A percentile compares a stretch with the other conserved stretches of the same genome.
Conservation (phyloP, 2,113 vertebrate species). For the Alligator sinensis region DNA sequence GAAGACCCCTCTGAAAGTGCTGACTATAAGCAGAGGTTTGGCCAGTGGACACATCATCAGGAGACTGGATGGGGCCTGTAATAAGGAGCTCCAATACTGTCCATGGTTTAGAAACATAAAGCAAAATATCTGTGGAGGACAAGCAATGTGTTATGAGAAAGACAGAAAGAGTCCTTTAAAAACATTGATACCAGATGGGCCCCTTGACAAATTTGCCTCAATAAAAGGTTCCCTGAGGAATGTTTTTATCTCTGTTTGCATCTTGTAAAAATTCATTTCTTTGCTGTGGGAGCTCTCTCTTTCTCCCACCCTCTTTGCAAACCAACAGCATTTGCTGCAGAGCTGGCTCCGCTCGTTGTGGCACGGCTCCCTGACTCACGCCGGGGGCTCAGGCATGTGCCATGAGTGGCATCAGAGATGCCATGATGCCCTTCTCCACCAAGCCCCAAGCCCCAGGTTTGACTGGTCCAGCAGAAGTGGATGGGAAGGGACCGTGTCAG, state of each 20-base stretch:
- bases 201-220: neutral
- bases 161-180: neutral
- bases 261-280: neutral
- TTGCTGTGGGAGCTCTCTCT: neutral
- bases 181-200: neutral
- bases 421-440: neutral
- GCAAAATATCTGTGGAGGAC: neutral
- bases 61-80: neutral
- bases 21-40: slow-evolving; percentile 50
- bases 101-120: neutral
- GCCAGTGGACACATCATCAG: slow-evolving; percentile 36
- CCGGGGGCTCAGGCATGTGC: neutral
- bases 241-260: neutral
- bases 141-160: neutral
- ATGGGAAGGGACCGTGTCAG: neutral
- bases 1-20: slow-evolving; percentile 49
- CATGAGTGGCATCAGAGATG: neutral
- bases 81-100: neutral
- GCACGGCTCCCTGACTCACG: neutral
- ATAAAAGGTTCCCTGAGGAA: neutral
- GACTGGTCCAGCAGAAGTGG: slow-evolving; percentile 33
- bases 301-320: neutral
- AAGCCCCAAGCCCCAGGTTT: slow-evolving; percentile 27
- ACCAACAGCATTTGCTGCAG: neutral
- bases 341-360: neutral